These are phyloP conservation scores for Lota lota DNA, from an alignment of 2,113 vertebrate species.

Conservation along the genomic window DNA sequence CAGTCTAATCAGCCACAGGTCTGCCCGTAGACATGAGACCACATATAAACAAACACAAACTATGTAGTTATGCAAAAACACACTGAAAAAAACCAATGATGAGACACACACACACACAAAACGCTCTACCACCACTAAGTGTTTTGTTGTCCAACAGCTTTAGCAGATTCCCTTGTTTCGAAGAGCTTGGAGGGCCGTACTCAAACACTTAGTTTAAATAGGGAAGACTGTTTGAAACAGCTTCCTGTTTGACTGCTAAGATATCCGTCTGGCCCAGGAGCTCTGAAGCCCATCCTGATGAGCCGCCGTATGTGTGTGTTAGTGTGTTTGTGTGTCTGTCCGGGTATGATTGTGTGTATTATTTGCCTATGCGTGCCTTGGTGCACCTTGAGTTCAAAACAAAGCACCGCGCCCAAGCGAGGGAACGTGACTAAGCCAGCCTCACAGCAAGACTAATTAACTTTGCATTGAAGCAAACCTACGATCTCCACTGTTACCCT, in stretches of 20 bases:
- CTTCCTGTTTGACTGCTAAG: conserved; percentile 29
- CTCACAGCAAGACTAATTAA: conserved; percentile 44
- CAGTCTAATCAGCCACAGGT: neutral
- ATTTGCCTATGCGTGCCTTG: conserved; percentile 16
- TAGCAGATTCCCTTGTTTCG: neutral
- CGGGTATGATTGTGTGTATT: conserved; percentile 22
- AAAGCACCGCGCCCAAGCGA: conserved; percentile 33
- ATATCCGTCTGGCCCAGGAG: conserved; percentile 12
- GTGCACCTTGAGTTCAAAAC: conserved; percentile 38
- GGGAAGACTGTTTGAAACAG: neutral
- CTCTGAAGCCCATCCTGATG: conserved; percentile 17
- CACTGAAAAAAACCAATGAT: too few relatives aligned
- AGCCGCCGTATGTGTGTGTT: conserved; percentile 11
- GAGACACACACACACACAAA: conserved; percentile 9
- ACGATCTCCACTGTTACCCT: conserved; percentile 25
- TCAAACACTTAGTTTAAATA: conserved; percentile 13
- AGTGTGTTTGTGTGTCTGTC: conserved; percentile 10
- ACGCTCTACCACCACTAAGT: conserved; percentile 3
- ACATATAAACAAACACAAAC: too few relatives aligned
- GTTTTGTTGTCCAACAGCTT: conserved; percentile 10
- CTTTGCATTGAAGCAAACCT: conserved; percentile 42
- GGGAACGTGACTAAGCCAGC: conserved; percentile 35
- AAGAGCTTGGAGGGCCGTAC: neutral
- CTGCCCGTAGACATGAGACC: neutral
- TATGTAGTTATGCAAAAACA: too few relatives aligned